Conservation (phyloP, 1,140 invertebrate genomes). For the Probaryconus sp. region DNA sequence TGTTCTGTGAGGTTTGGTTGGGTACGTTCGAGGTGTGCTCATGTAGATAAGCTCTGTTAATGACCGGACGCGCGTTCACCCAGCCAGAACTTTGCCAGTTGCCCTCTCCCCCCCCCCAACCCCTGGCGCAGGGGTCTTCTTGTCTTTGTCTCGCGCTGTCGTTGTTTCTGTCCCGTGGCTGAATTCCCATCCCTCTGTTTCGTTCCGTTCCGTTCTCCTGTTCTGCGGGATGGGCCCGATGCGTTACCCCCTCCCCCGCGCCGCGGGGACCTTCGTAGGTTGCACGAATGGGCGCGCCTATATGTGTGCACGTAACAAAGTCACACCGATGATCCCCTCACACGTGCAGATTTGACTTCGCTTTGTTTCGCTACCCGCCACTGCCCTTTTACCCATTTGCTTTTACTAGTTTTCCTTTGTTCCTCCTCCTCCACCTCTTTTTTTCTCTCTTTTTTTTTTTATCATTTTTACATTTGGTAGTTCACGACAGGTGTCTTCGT, state of each 20-base stretch:
- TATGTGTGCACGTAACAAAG: slow-evolving; percentile 17
- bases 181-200: slow-evolving; percentile 44
- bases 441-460: too few relatives aligned
- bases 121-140: slow-evolving; percentile 18
- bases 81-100: slow-evolving; percentile 77
- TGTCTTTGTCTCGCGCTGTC: slow-evolving; percentile 21
- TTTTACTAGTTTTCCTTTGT: slow-evolving; percentile 39
- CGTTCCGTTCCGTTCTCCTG: slow-evolving; percentile 32
- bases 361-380: slow-evolving; percentile 29
- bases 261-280: slow-evolving; percentile 34
- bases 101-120: slow-evolving; percentile 54
- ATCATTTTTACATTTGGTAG: too few relatives aligned
- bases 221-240: slow-evolving; percentile 12
- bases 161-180: slow-evolving; percentile 46
- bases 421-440: neutral
- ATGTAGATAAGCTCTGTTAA: slow-evolving; percentile 80
- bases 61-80: slow-evolving; percentile 79
- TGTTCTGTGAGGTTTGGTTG: slow-evolving; percentile 67
- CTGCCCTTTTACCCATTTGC: neutral
- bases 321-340: slow-evolving; percentile 12
- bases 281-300: slow-evolving; percentile 27
- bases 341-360: slow-evolving; percentile 26
- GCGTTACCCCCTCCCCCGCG: slow-evolving; percentile 6
- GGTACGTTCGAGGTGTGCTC: slow-evolving; percentile 78
- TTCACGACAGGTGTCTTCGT: too few relatives aligned